Conservation (phyloP, 2,888 invertebrate species). For the Pyralis farinalis region DNA sequence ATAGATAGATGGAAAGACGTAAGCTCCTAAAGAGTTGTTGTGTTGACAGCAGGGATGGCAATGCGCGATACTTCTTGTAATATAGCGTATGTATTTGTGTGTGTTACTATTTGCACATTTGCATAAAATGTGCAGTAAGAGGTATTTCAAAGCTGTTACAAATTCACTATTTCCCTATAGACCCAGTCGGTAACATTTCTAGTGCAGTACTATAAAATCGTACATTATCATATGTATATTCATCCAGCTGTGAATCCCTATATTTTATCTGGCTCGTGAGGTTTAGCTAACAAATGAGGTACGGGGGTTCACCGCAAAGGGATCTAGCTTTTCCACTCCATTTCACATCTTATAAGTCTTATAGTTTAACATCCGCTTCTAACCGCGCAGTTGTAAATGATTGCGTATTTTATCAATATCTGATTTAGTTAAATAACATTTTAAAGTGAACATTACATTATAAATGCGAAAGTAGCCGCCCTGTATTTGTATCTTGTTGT, state of each 20-base stretch:
- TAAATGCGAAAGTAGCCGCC: too few species aligned
- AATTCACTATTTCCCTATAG: not conserved
- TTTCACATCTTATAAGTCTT: slow-evolving; percentile 20
- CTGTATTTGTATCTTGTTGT: too few species aligned
- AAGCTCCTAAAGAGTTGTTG: too few species aligned
- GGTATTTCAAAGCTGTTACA: not conserved
- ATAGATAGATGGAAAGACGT: too few species aligned
- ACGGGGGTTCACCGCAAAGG: slow-evolving; percentile 34
- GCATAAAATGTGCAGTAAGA: not conserved
- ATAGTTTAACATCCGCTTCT: slow-evolving; percentile 27
- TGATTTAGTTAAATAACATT: too few species aligned
- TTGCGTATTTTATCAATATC: too few species aligned
- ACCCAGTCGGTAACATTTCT: not conserved
- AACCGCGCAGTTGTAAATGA: not conserved
- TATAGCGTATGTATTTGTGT: too few species aligned
- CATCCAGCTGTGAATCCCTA: slow-evolving; percentile 35
- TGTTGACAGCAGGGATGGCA: too few species aligned
- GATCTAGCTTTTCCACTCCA: slow-evolving; percentile 32
- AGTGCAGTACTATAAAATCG: not conserved
- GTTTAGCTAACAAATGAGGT: slow-evolving; percentile 47
- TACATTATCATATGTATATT: slow-evolving; percentile 18
- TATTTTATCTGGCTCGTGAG: slow-evolving; percentile 53
- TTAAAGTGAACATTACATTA: too few species aligned
- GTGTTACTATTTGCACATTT: too few species aligned
- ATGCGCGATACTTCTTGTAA: too few species aligned